Evolutionary conservation across 2,888 invertebrate genomes (phyloP).

Genomic region (Lochmaea capreae): DNA sequence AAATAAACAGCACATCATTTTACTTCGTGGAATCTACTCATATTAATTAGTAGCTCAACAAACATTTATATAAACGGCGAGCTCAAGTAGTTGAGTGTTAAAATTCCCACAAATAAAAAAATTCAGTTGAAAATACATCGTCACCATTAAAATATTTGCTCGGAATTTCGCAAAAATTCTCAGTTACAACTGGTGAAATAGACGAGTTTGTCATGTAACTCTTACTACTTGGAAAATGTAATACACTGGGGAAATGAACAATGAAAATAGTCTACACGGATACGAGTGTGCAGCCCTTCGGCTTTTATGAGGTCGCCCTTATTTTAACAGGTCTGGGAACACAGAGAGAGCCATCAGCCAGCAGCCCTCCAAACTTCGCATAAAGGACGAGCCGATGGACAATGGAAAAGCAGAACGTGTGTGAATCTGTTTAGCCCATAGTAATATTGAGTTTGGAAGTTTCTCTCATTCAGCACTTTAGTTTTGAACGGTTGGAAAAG

Average conservation of each 20-base stretch:
- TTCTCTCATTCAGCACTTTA: background rate
- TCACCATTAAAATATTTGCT: background rate
- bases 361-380: slow-evolving; percentile 26
- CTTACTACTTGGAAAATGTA: slow-evolving; percentile 26
- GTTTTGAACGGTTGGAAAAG: background rate
- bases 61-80: too few relatives aligned
- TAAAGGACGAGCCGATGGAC: slow-evolving; percentile 30
- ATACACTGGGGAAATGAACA: slow-evolving; percentile 28
- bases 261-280: slow-evolving; percentile 32
- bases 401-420: slow-evolving; percentile 27
- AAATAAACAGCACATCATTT: too few relatives aligned
- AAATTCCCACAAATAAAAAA: background rate
- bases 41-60: too few relatives aligned
- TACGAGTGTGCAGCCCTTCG: slow-evolving; percentile 29
- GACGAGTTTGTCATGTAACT: slow-evolving; percentile 30
- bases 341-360: slow-evolving; percentile 7
- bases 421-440: slow-evolving; percentile 25
- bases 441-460: slow-evolving; percentile 25
- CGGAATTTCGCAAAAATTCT: slow-evolving; percentile 16
- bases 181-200: slow-evolving; percentile 17
- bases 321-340: slow-evolving; percentile 30
- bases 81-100: background rate
- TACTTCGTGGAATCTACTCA: too few relatives aligned
- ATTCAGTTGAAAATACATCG: background rate
- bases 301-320: slow-evolving; percentile 33